Base-by-base conservation (phyloP, 2,797 vertebrate genomes). In the Anabas testudineus region DNA sequence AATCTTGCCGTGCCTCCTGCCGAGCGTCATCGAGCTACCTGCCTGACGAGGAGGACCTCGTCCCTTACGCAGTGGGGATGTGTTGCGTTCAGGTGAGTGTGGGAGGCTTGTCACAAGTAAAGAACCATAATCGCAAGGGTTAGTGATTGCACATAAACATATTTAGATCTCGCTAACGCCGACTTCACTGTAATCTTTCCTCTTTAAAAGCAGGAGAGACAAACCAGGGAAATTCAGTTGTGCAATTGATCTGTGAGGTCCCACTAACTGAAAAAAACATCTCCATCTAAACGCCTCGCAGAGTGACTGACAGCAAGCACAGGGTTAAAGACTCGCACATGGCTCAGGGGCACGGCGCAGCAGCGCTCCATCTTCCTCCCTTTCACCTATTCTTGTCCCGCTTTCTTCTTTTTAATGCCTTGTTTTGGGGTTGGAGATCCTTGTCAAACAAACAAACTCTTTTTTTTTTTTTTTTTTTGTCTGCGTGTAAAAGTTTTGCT, bases 381-480 rank as follows among this genome's bases (percentile, higher is more conserved):
- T 7, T 3, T 81, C 81, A 81, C 83, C 78, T 88, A 55, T 77
- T 82, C 77, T 74, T 73, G 63, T 82, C 55, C 34, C 47, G 26
- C 66, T 85, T 85, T 86, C 53, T 71, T 66, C 72, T 83, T 80
- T 77, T 77, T 73, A 81, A 82, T 61, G 37, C 84, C 12, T 74
- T 64, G 42, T 81, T 87, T 71, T 80, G 54, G 64, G 55, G 64
- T 37, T 67, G 71, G 78, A 91, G 83, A 90, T 90, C 81, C 54
- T 80, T 92, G 88, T 91, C 84, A 82, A 82, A 84, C 76, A 81
- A 89, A 83, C 81, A 82, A 74, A 87, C 87, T 90, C 74, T 74
- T 88, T 80, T 86, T 74, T 91, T 90, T 87, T 91, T 87, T 90
- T 74, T 74, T 88, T 80, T 86, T 74, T 91, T 90, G 87, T 91